A percentile compares a stretch with the other conserved stretches of the same genome.
Evolutionary conservation across 2,113 vertebrate species (phyloP).

Genomic region (Sapajus apella): DNA sequence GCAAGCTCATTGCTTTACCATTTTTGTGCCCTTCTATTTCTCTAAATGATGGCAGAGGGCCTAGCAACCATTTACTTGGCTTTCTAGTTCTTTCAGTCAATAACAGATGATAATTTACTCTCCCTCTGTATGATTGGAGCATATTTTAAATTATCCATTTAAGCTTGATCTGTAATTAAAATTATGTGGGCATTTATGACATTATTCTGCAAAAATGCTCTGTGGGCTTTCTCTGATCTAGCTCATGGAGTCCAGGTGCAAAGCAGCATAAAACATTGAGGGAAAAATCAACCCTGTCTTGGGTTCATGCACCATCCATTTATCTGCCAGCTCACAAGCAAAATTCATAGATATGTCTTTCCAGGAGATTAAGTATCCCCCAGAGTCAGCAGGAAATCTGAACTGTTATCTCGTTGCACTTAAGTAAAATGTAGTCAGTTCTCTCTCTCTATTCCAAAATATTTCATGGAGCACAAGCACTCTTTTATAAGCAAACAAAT

Average conservation of each 20-base stretch:
- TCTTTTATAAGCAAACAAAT: not conserved
- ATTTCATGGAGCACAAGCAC: not conserved
- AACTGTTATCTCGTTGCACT: not conserved
- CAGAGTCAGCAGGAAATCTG: not conserved
- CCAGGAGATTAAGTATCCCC: not conserved
- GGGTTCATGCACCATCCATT: not conserved
- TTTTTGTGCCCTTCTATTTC: constrained; percentile 29
- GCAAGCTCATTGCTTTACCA: not conserved
- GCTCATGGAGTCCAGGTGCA: constrained; percentile 60
- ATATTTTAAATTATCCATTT: constrained; percentile 73
- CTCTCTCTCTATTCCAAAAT: not conserved
- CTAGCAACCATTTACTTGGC: constrained; percentile 29
- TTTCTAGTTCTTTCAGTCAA: constrained; percentile 52
- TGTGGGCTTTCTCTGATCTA: constrained; percentile 47
- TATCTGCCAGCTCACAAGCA: not conserved
- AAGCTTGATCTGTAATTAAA: constrained; percentile 70
- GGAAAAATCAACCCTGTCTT: not conserved
- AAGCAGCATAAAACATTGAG: not conserved
- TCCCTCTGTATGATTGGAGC: constrained; percentile 60
- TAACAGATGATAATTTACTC: constrained; percentile 68
- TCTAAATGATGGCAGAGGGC: constrained; percentile 45
- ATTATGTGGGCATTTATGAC: constrained; percentile 63
- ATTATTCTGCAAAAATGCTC: constrained; percentile 63
- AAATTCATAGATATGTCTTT: constrained; percentile 3
- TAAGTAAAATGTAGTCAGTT: not conserved